phyloP scores from a whole-genome alignment of 2,113 vertebrate genomes.

The Orycteropus afer region DNA sequence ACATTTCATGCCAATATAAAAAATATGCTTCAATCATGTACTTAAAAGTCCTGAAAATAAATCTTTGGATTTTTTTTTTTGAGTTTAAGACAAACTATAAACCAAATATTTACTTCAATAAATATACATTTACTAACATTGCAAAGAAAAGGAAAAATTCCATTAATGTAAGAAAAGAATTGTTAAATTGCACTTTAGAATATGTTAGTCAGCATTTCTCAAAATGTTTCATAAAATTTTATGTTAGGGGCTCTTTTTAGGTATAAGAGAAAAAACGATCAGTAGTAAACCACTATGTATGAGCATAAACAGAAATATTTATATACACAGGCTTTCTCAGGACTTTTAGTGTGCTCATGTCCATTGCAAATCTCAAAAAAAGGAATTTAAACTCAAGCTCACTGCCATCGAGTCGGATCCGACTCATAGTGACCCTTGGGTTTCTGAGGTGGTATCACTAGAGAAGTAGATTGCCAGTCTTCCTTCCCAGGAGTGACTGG shows the following conservation, averaged over 20 bases:
- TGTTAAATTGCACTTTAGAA: neutral
- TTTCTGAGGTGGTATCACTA: no score
- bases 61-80: neutral
- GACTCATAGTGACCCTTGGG: no score
- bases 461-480: no score
- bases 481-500: no score
- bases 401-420: no score
- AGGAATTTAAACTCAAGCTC: no score
- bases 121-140: neutral
- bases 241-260: neutral
- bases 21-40: neutral
- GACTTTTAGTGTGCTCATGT: neutral
- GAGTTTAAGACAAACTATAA: neutral
- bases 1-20: neutral
- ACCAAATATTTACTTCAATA: neutral
- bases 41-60: neutral
- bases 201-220: neutral
- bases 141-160: neutral
- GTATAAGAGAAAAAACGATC: neutral
- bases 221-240: neutral
- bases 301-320: no score
- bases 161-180: neutral
- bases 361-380: neutral
- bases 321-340: neutral
- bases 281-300: no score